Percentiles rank a stretch among this genome's conserved stretches.
Evolutionary conservation across 2,797 vertebrate genomes (phyloP).

Genomic region (Notoglanidium macrostoma): DNA sequence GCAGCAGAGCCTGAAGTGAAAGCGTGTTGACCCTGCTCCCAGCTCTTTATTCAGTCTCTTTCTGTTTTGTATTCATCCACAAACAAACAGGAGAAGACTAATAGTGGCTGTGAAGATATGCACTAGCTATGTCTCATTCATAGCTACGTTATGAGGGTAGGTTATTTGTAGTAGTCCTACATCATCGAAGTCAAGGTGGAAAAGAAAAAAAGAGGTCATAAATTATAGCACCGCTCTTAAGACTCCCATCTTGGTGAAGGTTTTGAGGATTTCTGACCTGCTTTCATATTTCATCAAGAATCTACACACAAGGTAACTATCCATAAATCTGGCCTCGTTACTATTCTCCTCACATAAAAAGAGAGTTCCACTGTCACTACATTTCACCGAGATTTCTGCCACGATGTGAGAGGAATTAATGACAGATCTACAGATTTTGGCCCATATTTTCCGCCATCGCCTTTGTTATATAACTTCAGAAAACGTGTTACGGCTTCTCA

Average conservation of each 20-base stretch:
- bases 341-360: slow-evolving; percentile 1
- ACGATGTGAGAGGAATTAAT: slow-evolving; percentile 26
- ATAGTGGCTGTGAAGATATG: not conserved
- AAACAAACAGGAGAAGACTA: slow-evolving; percentile 22
- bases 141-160: not conserved
- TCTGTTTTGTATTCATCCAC: slow-evolving; percentile 4
- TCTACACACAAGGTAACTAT: not conserved
- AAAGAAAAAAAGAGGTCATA: not conserved
- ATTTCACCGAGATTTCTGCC: not conserved
- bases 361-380: not conserved
- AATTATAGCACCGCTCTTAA: not conserved
- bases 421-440: slow-evolving; percentile 1
- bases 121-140: not conserved
- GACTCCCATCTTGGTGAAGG: not conserved
- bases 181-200: not conserved
- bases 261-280: not conserved
- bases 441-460: not conserved
- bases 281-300: not conserved
- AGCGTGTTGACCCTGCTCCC: slow-evolving; percentile 10
- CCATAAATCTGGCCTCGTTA: not conserved
- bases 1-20: not conserved
- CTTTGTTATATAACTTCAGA: too few relatives aligned
- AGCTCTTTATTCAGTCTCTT: slow-evolving; percentile 35
- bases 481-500: too few relatives aligned
- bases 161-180: not conserved